Conservation (phyloP, 2,113 vertebrate species). For the Sardina pilchardus region DNA sequence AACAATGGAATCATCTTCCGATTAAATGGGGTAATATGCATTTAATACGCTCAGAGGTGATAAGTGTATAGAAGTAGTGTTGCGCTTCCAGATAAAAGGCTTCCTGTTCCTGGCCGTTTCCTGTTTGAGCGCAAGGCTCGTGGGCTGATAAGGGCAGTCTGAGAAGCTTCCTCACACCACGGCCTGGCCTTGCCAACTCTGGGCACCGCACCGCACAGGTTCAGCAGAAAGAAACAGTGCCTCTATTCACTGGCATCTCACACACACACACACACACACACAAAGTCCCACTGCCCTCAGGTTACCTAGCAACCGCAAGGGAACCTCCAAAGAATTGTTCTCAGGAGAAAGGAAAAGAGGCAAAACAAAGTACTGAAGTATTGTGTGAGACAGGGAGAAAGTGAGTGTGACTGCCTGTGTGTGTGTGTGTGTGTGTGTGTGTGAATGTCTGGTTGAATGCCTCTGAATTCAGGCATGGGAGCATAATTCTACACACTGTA, state of each 20-base stretch:
- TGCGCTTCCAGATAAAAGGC: too few relatives aligned
- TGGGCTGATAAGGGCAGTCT: too few relatives aligned
- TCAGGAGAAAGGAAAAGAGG: slow-evolving; percentile 24
- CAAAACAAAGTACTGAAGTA: slow-evolving; percentile 36
- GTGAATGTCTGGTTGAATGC: too few relatives aligned
- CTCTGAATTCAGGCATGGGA: too few relatives aligned
- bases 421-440: neutral
- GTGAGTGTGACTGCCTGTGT: neutral
- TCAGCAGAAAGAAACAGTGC: slow-evolving; percentile 57
- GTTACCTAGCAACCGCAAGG: slow-evolving; percentile 64
- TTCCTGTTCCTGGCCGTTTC: too few relatives aligned
- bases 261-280: slow-evolving; percentile 33
- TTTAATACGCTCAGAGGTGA: too few relatives aligned
- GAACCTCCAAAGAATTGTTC: slow-evolving; percentile 56
- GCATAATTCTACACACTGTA: too few relatives aligned
- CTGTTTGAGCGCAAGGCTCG: too few relatives aligned
- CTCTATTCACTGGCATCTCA: slow-evolving; percentile 60
- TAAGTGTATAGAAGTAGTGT: too few relatives aligned
- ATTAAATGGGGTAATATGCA: too few relatives aligned
- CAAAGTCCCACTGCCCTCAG: slow-evolving; percentile 22
- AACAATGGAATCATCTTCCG: too few relatives aligned
- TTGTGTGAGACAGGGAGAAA: neutral
- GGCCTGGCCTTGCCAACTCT: slow-evolving; percentile 12
- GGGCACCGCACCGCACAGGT: slow-evolving; percentile 58
- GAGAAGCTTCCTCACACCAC: neutral